These are phyloP conservation scores for Drosophila teissieri DNA, from an alignment of 1,140 invertebrate genomes.

Conservation along the genomic window DNA sequence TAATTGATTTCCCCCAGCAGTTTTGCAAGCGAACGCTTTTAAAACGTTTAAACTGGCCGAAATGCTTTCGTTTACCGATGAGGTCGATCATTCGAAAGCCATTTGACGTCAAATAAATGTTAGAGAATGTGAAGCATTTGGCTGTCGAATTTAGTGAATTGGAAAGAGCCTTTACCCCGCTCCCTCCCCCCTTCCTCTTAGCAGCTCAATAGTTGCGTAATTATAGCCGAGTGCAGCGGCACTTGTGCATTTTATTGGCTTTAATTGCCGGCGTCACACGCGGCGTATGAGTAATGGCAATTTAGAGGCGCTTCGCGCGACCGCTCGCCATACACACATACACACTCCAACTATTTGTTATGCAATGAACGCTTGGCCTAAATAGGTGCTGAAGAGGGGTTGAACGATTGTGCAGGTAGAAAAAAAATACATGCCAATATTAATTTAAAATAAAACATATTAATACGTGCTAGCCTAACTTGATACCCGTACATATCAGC, in stretches of 20 bases:
- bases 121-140: conserved; percentile 8
- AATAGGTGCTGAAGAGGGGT: conserved; percentile 20
- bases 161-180: neutral
- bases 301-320: conserved; percentile 33
- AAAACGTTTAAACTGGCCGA: conserved; percentile 9
- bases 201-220: conserved; percentile 25
- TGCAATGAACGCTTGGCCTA: conserved; percentile 51
- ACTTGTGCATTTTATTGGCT: conserved; percentile 70
- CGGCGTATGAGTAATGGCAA: conserved; percentile 67
- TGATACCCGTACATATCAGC: no score
- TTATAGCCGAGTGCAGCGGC: conserved; percentile 54
- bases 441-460: neutral
- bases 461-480: no score
- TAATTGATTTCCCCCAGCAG: conserved; percentile 56
- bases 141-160: conserved; percentile 13
- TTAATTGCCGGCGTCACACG: conserved; percentile 47
- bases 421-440: neutral
- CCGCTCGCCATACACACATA: conserved; percentile 20
- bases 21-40: neutral
- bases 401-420: neutral
- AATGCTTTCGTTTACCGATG: conserved; percentile 4
- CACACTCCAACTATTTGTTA: conserved; percentile 49
- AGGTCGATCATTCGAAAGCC: conserved; percentile 3
- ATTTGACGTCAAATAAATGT: conserved; percentile 24
- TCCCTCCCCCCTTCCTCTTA: no score